phyloP scores from a whole-genome alignment of 2,797 vertebrate species.

The Brachymystax lenok region DNA sequence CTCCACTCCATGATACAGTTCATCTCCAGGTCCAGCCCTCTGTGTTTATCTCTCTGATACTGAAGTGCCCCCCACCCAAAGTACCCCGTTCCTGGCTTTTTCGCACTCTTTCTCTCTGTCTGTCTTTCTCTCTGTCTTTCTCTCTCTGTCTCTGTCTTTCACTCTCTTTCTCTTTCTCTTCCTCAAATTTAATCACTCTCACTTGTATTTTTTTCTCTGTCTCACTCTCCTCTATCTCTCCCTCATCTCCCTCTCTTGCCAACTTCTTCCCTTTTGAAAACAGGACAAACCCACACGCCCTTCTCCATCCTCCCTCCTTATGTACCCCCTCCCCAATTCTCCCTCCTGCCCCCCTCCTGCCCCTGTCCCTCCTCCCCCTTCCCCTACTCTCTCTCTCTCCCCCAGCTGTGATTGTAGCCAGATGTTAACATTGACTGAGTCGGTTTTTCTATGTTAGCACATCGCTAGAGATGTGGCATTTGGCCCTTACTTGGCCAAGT shows the following conservation, averaged over 20 bases:
- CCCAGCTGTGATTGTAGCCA: constrained; percentile 20
- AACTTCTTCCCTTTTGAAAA: not conserved
- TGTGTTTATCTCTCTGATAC: not conserved
- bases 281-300: not conserved
- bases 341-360: not conserved
- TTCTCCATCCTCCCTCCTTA: too few relatives aligned
- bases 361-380: not conserved
- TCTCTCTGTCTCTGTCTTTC: too few relatives aligned
- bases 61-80: not conserved
- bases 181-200: too few relatives aligned
- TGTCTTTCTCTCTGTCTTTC: too few relatives aligned
- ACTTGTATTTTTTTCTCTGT: too few relatives aligned
- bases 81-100: not conserved
- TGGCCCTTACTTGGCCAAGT: not conserved
- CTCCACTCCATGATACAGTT: too few relatives aligned
- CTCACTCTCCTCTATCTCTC: not conserved
- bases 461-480: not conserved
- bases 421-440: constrained; percentile 12
- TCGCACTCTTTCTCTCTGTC: too few relatives aligned
- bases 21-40: not conserved
- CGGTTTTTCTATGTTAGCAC: constrained; percentile 5
- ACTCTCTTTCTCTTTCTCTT: constrained; percentile 1
- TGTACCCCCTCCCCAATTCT: too few relatives aligned
- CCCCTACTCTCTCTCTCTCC: not conserved
- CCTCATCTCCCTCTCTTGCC: not conserved